Evolutionary conservation across 2,888 invertebrate genomes (phyloP).

Genomic region (Pristionchus exspectatus): DNA sequence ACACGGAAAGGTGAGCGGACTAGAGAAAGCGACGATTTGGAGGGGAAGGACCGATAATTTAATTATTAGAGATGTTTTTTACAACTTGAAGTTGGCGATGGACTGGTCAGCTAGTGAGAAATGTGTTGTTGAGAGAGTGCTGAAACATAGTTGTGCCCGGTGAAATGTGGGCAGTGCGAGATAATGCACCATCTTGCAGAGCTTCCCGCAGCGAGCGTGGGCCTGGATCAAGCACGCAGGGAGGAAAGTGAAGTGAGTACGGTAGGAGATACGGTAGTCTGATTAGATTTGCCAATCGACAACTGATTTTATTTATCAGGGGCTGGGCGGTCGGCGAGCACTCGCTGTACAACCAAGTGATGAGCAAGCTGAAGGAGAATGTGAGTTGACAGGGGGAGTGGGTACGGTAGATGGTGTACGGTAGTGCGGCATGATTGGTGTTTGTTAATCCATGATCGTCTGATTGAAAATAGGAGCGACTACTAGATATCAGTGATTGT

Average conservation of each 20-base stretch:
- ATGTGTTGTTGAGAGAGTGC: neutral
- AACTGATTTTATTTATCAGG: neutral
- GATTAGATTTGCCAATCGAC: neutral
- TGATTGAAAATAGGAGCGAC: neutral
- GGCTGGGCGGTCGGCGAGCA: constrained; percentile 46
- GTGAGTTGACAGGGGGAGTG: neutral
- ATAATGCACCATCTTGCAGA: neutral
- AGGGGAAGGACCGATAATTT: neutral
- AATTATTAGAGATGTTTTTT: neutral
- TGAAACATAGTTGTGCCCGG: neutral
- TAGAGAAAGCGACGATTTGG: neutral
- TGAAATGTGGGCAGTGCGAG: neutral
- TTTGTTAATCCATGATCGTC: too few relatives aligned
- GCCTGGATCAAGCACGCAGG: constrained; percentile 23
- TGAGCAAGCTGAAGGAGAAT: constrained; percentile 51
- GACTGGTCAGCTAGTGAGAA: neutral
- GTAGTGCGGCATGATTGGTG: too few relatives aligned
- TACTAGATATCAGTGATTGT: neutral
- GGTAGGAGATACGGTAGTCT: neutral
- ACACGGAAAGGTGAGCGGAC: neutral
- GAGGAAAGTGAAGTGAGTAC: constrained; percentile 44
- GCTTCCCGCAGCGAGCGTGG: constrained; percentile 23
- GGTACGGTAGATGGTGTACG: neutral
- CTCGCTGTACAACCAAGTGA: constrained; percentile 47
- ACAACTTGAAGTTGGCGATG: neutral